phyloP scores from a whole-genome alignment of 2,888 invertebrate genomes.

The Neoaliturus tenellus region DNA sequence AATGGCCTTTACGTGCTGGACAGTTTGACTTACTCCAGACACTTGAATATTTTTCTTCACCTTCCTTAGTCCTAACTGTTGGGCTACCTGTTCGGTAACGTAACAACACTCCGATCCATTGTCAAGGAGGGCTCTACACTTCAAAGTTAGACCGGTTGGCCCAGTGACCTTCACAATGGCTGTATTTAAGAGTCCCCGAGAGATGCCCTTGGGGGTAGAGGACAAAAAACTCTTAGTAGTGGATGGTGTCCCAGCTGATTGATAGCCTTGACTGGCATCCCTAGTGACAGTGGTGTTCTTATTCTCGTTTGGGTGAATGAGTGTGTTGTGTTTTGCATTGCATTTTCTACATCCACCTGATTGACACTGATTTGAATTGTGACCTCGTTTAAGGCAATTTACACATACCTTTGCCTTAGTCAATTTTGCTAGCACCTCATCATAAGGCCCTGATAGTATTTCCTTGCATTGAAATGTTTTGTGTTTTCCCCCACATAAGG shows the following conservation, averaged over 20 bases:
- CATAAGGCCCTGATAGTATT: neutral
- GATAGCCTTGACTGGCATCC: neutral
- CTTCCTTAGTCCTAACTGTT: neutral
- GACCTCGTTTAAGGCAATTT: neutral
- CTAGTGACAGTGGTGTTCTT: neutral
- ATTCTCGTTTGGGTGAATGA: neutral
- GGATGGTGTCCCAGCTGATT: neutral
- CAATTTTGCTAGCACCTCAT: neutral
- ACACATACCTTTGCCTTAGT: neutral
- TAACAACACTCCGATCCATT: slow-evolving; percentile 13
- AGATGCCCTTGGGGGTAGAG: neutral
- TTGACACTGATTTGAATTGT: neutral
- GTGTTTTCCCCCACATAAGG: neutral
- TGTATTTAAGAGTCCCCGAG: neutral
- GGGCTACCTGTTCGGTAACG: neutral
- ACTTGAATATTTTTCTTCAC: slow-evolving; percentile 7
- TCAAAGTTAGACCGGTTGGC: neutral
- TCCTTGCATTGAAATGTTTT: neutral
- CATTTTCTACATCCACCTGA: neutral
- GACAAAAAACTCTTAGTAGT: neutral
- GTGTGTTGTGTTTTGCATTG: neutral
- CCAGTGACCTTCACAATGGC: neutral
- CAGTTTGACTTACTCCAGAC: neutral
- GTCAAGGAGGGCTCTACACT: slow-evolving; percentile 27
- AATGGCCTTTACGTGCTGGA: neutral